phyloP scores from a whole-genome alignment of 1,140 invertebrate genomes.

The Zaprionus camerounensis region DNA sequence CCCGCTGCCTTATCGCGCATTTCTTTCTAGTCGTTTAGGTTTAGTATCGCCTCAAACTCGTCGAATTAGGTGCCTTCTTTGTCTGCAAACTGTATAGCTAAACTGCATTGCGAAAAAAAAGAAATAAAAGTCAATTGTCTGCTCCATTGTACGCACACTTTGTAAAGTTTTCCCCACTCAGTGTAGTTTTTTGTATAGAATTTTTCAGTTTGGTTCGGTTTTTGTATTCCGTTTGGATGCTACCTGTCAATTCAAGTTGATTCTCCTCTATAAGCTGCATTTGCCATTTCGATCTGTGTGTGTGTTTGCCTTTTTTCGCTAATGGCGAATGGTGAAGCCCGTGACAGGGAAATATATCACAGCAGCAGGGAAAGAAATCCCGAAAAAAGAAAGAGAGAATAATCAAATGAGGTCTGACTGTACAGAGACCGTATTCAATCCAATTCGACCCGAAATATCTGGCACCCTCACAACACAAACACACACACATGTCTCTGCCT shows the following conservation, averaged over 20 bases:
- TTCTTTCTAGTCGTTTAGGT: background rate
- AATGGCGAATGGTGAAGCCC: conserved; percentile 28
- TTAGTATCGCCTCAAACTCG: background rate
- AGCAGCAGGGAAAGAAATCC: conserved; percentile 19
- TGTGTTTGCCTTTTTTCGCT: conserved; percentile 22
- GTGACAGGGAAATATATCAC: conserved; percentile 45
- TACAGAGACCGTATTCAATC: conserved; percentile 44
- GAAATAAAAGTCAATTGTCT: conserved; percentile 11
- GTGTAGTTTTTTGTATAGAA: background rate
- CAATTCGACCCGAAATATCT: conserved; percentile 41
- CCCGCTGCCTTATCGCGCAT: background rate
- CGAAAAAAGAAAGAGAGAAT: conserved; percentile 24
- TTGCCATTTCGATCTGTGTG: conserved; percentile 28
- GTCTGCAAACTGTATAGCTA: background rate
- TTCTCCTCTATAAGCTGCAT: conserved; percentile 2
- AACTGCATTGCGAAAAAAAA: background rate
- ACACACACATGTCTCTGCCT: background rate
- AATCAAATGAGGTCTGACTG: conserved; percentile 60
- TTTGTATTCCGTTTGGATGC: conserved; percentile 11
- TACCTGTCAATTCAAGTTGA: conserved; percentile 22
- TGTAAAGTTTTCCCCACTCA: conserved; percentile 3
- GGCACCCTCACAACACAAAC: conserved; percentile 51
- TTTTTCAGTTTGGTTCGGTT: background rate
- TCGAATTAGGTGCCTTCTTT: background rate
- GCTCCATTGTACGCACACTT: conserved; percentile 1